These are phyloP conservation scores for Andricus grossulariae DNA, from an alignment of 1,140 invertebrate species.

Conservation along the genomic window DNA sequence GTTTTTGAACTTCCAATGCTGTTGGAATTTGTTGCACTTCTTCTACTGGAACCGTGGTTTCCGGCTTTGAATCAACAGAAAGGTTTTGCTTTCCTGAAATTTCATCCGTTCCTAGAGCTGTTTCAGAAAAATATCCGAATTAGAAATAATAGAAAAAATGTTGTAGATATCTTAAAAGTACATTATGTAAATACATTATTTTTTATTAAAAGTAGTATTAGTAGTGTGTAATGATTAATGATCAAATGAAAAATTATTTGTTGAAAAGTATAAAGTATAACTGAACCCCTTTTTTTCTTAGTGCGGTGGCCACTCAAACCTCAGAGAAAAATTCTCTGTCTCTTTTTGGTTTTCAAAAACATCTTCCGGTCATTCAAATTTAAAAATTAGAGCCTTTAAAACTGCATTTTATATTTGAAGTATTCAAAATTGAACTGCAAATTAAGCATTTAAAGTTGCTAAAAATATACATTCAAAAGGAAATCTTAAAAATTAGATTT, in stretches of 20 bases:
- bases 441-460: neutral
- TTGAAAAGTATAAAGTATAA: no score
- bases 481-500: neutral
- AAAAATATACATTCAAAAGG: neutral
- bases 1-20: neutral
- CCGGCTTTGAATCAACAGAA: neutral
- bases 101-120: slow-evolving; percentile 6
- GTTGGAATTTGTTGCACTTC: neutral
- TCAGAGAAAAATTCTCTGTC: no score
- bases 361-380: no score
- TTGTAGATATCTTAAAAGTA: neutral
- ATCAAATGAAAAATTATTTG: no score
- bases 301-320: no score
- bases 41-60: neutral
- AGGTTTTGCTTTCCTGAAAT: neutral
- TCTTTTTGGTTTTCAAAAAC: no score
- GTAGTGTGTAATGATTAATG: no score
- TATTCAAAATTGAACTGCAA: neutral
- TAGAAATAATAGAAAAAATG: neutral
- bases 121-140: neutral
- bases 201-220: no score
- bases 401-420: slow-evolving; percentile 6
- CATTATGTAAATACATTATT: no score
- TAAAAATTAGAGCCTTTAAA: no score
- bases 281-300: no score